Evolutionary conservation across 2,888 invertebrate genomes (phyloP), one percentile per base, ranked within the genome.

Genomic region (Heteromyza rotundicornis): DNA sequence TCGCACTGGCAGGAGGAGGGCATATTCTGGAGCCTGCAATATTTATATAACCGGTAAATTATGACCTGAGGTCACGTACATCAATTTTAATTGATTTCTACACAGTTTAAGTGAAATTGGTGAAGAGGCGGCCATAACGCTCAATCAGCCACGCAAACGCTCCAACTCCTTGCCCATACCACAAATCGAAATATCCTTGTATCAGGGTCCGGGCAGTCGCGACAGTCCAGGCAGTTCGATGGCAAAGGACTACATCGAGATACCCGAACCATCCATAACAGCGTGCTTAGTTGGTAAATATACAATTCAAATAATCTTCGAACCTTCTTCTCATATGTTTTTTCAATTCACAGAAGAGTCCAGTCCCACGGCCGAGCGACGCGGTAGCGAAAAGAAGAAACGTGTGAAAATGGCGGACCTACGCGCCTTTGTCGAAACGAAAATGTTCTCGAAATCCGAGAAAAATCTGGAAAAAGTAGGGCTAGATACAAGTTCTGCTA

Each of bases 1-100:
- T 89, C 95, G 0, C 96, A 97, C 77, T 99, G 99, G 99, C 92
- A 95, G 78, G 98, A 98, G 80, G 98, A 98, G 80, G 99, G 99
- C 0, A 92, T 98, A 12, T 95, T 93, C 81, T 99, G 99, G 99
- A 96, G 96, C 14, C 84, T 98, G 27, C 93, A 95, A 80, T 98
- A 92, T 83, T 85, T 95, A 66, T 93, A 93, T 74, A 94, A 95
- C 78, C 89, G 95, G 95, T 94, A 75, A 68, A 12, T 12, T n/a
- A n/a, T n/a, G n/a, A n/a, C n/a, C n/a, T n/a, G n/a, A n/a, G n/a
- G n/a, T 3, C 14, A 32, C 12, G 3, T 12, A 12, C 27, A 40
- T 44, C 12, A n/a, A 12, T 47, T 47, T 2, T 56, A 24, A 63
- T 24, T 14, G 16, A 0, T 1, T 16, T 23, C 14, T n/a, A 51